These are phyloP conservation scores for Pachliopta kotzebuea DNA, from an alignment of 2,888 invertebrate species.

Conservation along the genomic window DNA sequence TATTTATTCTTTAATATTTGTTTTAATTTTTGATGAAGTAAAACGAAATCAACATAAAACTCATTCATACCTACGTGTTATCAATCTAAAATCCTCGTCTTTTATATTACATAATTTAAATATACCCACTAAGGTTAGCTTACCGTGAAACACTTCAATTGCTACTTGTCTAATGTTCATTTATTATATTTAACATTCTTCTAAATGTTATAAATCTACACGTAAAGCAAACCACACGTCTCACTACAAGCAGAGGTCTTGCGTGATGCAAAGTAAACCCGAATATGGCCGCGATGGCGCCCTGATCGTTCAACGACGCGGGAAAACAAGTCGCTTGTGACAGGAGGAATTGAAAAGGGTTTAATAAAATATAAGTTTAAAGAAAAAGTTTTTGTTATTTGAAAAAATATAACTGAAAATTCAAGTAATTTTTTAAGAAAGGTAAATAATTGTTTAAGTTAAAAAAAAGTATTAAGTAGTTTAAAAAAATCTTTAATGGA, in stretches of 20 bases:
- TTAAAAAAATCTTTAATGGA: no score
- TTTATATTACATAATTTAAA: slow-evolving; percentile 62
- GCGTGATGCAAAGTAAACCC: slow-evolving; percentile 39
- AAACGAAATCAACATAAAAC: not conserved
- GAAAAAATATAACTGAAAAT: no score
- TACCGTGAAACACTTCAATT: slow-evolving; percentile 49
- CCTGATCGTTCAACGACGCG: slow-evolving; percentile 13
- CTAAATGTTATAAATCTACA: slow-evolving; percentile 43
- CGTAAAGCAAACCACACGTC: slow-evolving; percentile 53
- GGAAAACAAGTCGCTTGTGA: not conserved
- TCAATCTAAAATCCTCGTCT: slow-evolving; percentile 28
- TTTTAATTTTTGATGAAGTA: not conserved
- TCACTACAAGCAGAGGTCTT: slow-evolving; percentile 37
- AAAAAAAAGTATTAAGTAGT: no score
- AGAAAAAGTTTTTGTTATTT: no score
- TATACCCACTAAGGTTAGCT: slow-evolving; percentile 40
- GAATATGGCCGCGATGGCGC: slow-evolving; percentile 45
- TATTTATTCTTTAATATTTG: not conserved
- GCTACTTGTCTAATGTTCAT: slow-evolving; percentile 37
- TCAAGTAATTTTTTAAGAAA: no score
- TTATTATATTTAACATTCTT: slow-evolving; percentile 34
- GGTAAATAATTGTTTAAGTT: no score
- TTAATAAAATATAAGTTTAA: not conserved
- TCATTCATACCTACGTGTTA: not conserved
- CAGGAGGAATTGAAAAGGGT: not conserved